phyloP scores from a whole-genome alignment of 1,140 invertebrate species.

The Drosophila gunungcola region DNA sequence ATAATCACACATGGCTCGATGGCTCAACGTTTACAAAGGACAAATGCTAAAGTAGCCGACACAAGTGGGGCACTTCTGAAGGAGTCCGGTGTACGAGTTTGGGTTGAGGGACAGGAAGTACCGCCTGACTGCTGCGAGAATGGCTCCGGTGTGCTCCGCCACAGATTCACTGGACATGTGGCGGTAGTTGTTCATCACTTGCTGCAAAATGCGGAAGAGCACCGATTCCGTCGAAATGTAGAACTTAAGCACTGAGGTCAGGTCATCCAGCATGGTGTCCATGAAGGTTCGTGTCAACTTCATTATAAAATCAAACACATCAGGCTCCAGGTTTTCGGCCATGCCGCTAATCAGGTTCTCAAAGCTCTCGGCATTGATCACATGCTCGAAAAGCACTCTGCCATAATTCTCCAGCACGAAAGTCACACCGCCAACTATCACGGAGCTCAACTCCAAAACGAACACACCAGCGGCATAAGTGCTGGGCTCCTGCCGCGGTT shows the following conservation, averaged over 20 bases:
- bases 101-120: conserved; percentile 66
- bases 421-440: conserved; percentile 22
- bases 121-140: conserved; percentile 11
- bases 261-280: conserved; percentile 25
- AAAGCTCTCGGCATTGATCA: conserved; percentile 52
- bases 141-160: not conserved
- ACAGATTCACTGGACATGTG: not conserved
- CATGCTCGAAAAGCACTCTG: conserved; percentile 21
- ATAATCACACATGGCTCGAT: not conserved
- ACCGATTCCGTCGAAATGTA: conserved; percentile 61
- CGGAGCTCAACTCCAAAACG: conserved; percentile 26
- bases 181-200: conserved; percentile 15
- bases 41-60: conserved; percentile 36
- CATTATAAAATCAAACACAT: conserved; percentile 26
- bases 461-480: conserved; percentile 40
- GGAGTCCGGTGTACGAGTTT: conserved; percentile 20
- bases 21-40: not conserved
- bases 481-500: conserved; percentile 8
- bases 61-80: conserved; percentile 41
- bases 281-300: conserved; percentile 40
- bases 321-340: conserved; percentile 7
- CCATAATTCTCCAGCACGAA: conserved; percentile 39
- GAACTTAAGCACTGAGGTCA: conserved; percentile 39
- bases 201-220: conserved; percentile 33
- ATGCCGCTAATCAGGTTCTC: conserved; percentile 29